These are phyloP conservation scores for Lasioglossum malachurum DNA, from an alignment of 2,888 invertebrate species.

Conservation along the genomic window DNA sequence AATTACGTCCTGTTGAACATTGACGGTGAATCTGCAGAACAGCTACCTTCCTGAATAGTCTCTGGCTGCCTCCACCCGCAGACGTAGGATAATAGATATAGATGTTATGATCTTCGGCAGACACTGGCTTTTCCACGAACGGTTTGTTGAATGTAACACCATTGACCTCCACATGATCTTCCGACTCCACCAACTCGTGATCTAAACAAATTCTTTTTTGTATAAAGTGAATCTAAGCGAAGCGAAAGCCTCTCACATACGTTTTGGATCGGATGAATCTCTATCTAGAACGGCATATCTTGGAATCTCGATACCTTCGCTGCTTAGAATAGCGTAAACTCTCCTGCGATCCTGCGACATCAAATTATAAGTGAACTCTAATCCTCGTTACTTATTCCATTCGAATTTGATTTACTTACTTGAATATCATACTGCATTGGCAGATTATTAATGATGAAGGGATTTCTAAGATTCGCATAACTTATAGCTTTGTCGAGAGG, in stretches of 20 bases:
- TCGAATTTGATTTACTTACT: slow-evolving; percentile 85
- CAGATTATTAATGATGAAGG: slow-evolving; percentile 99
- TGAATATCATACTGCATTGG: slow-evolving; percentile 99
- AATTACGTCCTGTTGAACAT: not conserved
- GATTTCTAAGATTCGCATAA: slow-evolving; percentile 96
- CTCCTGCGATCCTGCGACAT: slow-evolving; percentile 92
- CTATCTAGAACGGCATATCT: slow-evolving; percentile 98
- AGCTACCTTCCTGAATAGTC: slow-evolving; percentile 97
- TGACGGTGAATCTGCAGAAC: not conserved
- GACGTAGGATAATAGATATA: slow-evolving; percentile 99
- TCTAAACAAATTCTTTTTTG: slow-evolving; percentile 86
- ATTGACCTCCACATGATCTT: slow-evolving; percentile 99
- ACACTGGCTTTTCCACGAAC: slow-evolving; percentile 99
- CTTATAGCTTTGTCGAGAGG: slow-evolving; percentile 99
- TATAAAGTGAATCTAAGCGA: not conserved
- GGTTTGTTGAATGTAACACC: slow-evolving; percentile 98
- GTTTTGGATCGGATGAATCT: slow-evolving; percentile 95
- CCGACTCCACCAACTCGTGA: slow-evolving; percentile 96
- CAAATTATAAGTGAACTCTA: slow-evolving; percentile 18
- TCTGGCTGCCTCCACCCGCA: slow-evolving; percentile 98
- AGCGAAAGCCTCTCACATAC: slow-evolving; percentile 86
- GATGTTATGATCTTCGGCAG: slow-evolving; percentile 99
- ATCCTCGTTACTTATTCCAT: not conserved
- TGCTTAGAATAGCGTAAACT: slow-evolving; percentile 97
- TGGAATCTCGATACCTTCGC: slow-evolving; percentile 98